Evolutionary conservation across 2,797 vertebrate genomes (phyloP).

Genomic region (Loriculus beryllinus): DNA sequence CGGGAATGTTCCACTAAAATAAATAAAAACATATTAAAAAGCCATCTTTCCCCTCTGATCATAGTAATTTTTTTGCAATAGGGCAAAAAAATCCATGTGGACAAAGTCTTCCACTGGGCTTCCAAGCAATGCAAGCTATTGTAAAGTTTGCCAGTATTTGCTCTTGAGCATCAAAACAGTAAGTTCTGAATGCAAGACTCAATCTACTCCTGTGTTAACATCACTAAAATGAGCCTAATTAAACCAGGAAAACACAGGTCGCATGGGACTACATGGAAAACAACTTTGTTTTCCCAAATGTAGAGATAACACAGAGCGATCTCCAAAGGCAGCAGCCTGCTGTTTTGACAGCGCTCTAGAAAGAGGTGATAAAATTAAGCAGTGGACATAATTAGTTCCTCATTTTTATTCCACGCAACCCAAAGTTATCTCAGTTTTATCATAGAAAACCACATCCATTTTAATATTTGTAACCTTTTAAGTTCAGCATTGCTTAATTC

Average conservation of each 20-base stretch:
- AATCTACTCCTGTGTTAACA: neutral
- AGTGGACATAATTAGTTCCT: neutral
- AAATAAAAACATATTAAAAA: neutral
- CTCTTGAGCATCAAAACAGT: neutral
- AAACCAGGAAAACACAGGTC: neutral
- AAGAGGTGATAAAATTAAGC: neutral
- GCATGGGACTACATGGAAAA: neutral
- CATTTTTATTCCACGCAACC: neutral
- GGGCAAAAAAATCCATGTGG: neutral
- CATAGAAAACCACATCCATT: neutral
- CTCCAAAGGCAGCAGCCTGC: neutral
- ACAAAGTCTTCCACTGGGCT: neutral
- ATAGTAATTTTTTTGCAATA: neutral
- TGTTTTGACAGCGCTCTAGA: neutral
- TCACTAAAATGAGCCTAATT: neutral
- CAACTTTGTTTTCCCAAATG: neutral
- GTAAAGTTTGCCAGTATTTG: neutral
- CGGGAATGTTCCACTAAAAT: neutral
- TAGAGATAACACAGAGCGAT: neutral
- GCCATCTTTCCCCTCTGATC: too few relatives aligned
- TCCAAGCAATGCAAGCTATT: neutral
- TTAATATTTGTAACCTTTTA: constrained; percentile 3
- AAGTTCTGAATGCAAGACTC: neutral
- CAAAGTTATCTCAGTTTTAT: neutral
- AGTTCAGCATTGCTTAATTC: neutral